Evolutionary conservation across 2,888 invertebrate species (phyloP), one percentile per base, ranked within the genome.

Genomic region (Xylophagus ater): DNA sequence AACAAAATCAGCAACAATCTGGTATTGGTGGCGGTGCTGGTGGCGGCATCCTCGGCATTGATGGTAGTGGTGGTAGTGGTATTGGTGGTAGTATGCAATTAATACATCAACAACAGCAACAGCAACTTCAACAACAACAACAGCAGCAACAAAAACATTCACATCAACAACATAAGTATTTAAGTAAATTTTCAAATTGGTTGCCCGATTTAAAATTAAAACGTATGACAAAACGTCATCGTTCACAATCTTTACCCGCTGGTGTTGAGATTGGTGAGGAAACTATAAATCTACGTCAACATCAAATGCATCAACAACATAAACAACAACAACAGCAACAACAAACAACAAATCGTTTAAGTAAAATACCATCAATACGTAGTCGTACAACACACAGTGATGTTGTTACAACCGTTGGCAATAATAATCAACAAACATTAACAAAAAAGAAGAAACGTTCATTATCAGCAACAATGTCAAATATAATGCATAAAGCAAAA

Each of bases 401-500:
- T 3, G 36, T 34, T 26, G 10, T 12, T 8, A 15, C 10, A 1
- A 14, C 32, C 12, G 13, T 13, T 10, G 15, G 9, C 9, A 17
- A 5, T 4, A 8, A 14, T 9, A 23, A 37, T 17, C 7, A 10
- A 4, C 17, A 15, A 17, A 7, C 28, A 10, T 51, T 20, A 9
- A 66, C 68, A 51, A 78, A 80, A 54, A 84, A 83, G 65, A 85
- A 84, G 59, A 84, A 84, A 56, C 81, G 82, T 49, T 78, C 80
- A 4, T 68, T 89, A 37, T 84, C 86, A 0, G 79, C 85, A 0
- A 87, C 87, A 1, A 80, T 89, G 65, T 86, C 85, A 2, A 86
- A 84, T 15, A 75, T 89, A 45, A 66, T 89, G 50, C 85, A 86
- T 59, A 88, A 87, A 66, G 87, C 87, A 0, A 82, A 85, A 57